A percentile compares a stretch with the other conserved stretches of the same genome.
These are phyloP conservation scores for Brachionus rubens DNA, from an alignment of 1,140 invertebrate genomes.

Conservation along the genomic window DNA sequence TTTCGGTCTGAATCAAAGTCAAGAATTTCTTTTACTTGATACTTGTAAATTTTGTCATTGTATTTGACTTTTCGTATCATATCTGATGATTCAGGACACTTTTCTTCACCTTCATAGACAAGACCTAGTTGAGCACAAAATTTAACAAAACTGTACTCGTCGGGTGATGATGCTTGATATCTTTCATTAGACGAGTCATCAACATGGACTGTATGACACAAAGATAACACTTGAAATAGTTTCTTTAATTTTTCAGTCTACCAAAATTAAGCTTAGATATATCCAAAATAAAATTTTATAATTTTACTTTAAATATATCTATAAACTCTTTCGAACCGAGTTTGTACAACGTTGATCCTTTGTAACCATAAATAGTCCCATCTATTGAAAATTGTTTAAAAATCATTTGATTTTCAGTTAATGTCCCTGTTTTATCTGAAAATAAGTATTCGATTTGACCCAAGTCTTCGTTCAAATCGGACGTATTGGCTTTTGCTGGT, in stretches of 20 bases:
- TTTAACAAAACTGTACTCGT: conserved; percentile 86
- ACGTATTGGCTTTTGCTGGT: conserved; percentile 92
- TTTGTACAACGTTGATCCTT: neutral
- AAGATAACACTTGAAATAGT: conserved; percentile 23
- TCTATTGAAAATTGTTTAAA: conserved; percentile 52
- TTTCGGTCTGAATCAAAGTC: conserved; percentile 99
- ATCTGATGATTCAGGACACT: neutral
- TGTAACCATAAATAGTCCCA: neutral
- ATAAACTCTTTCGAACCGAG: neutral
- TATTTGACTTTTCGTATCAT: conserved; percentile 53
- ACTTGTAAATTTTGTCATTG: conserved; percentile 66
- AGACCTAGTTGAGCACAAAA: conserved; percentile 34
- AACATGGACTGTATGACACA: conserved; percentile 42
- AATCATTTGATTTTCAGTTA: conserved; percentile 66
- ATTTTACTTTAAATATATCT: neutral
- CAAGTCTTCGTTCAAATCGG: conserved; percentile 95
- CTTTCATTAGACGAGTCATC: neutral
- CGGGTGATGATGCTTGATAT: conserved; percentile 85
- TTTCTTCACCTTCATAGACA: conserved; percentile 32
- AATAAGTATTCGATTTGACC: conserved; percentile 99
- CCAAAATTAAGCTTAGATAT: neutral
- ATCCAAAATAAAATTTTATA: neutral
- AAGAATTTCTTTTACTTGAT: conserved; percentile 91
- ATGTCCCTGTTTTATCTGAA: conserved; percentile 97
- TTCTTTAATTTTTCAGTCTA: neutral